Evolutionary conservation across 2,888 invertebrate genomes (phyloP), one percentile per base, ranked within the genome.

Genomic region (Vesta saturnalis): DNA sequence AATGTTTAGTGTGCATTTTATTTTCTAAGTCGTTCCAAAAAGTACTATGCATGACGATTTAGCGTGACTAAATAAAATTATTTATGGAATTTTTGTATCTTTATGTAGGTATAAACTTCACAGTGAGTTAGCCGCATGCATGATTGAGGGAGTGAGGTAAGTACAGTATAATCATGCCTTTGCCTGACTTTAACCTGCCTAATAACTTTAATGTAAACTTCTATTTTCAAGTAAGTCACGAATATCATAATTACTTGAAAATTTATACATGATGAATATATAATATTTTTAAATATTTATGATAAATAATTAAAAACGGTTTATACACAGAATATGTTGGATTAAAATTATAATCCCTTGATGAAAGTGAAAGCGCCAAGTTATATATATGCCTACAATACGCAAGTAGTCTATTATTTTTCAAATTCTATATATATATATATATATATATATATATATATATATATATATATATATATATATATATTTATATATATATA

Each of bases 161-260:
- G 69, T 56, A 62, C 64, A 70, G 72, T 71, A 66, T 74, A 75
- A 75, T 75, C 75, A 75, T 74, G 72, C 67, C 69, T 70, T 75
- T 69, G 75, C 75, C 73, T 75, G 75, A 75, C 74, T 72, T 64
- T 67, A 67, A 62, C 64, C 67, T 18, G 61, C 47, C 62, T 66
- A 71, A 72, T 71, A 71, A 67, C 69, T 73, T 71, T 73, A 69
- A 72, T 71, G 72, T 72, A 70, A 71, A 73, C 69, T 69, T 74
- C 68, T 72, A 72, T 73, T 65, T 67, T 64, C 65, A 60, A 69
- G 63, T 67, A 62, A 70, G 74, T 74, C 74, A 74, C 74, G 74
- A 74, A 73, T 69, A 67, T 63, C 63, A 64, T 69, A 71, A 73
- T 73, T 71, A 71, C 67, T 71, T 69, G 64, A 73, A 71, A 70